These are phyloP conservation scores for Opisthograptis luteolata DNA, from an alignment of 2,888 invertebrate species.

Conservation along the genomic window DNA sequence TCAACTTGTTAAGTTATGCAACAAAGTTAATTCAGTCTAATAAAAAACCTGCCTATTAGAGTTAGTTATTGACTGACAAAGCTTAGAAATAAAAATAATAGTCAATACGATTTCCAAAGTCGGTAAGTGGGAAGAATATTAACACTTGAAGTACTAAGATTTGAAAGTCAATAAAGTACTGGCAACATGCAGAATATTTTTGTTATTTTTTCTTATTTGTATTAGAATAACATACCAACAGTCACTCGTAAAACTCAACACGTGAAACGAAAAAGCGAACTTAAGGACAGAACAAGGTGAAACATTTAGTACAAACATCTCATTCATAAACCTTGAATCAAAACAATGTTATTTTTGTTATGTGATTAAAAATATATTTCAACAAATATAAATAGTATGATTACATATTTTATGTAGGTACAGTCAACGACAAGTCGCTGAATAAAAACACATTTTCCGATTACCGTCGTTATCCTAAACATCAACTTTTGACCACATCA, in stretches of 20 bases:
- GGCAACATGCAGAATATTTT: constrained; percentile 66
- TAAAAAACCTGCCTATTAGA: constrained; percentile 65
- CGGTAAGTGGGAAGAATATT: background rate
- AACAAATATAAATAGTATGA: constrained; percentile 42
- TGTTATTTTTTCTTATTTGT: constrained; percentile 70
- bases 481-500: no score
- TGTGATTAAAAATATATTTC: constrained; percentile 51
- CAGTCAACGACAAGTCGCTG: no score
- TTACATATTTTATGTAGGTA: no score
- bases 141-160: constrained; percentile 53
- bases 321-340: constrained; percentile 55
- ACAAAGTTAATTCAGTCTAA: constrained; percentile 77
- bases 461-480: no score
- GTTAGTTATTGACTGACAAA: constrained; percentile 70
- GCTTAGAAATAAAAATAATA: no score
- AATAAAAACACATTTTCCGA: no score
- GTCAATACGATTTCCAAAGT: background rate
- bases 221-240: constrained; percentile 61
- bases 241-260: constrained; percentile 56
- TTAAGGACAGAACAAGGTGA: constrained; percentile 73
- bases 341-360: constrained; percentile 45
- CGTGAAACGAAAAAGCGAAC: constrained; percentile 48
- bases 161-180: constrained; percentile 78
- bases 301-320: constrained; percentile 68
- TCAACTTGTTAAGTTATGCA: constrained; percentile 62